Conservation (phyloP, 2,888 invertebrate genomes). For the Flabesymbios commensalis region DNA sequence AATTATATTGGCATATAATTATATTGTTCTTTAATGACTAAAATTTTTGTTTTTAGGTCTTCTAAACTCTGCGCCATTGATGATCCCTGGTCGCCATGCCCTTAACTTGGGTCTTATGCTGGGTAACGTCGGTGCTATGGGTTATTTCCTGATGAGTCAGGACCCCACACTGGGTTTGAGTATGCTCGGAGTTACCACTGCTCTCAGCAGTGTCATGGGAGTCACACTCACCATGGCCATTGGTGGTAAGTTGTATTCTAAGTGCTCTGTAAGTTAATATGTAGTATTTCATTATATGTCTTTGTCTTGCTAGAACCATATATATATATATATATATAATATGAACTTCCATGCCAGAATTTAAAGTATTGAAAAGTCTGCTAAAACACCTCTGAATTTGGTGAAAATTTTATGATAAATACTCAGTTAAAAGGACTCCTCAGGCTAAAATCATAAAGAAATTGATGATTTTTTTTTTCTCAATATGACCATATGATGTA, state of each 20-base stretch:
- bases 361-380: too few species aligned
- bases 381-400: too few species aligned
- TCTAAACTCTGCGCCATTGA: constrained; percentile 77
- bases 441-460: too few species aligned
- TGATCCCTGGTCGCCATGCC: constrained; percentile 81
- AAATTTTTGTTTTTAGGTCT: constrained; percentile 63
- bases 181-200: constrained; percentile 76
- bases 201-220: constrained; percentile 80
- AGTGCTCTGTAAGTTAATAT: background rate
- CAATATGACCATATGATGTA: too few species aligned
- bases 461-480: too few species aligned
- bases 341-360: too few species aligned
- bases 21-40: too few species aligned
- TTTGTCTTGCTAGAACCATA: too few species aligned
- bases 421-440: too few species aligned
- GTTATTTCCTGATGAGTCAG: constrained; percentile 70
- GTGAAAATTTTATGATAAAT: too few species aligned
- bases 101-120: constrained; percentile 74
- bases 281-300: background rate
- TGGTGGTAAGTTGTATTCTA: constrained; percentile 77
- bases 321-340: too few species aligned
- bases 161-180: constrained; percentile 73
- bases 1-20: too few species aligned
- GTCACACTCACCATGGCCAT: constrained; percentile 86
- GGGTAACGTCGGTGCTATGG: constrained; percentile 76